Evolutionary conservation across 2,888 invertebrate species (phyloP), one percentile per base, ranked within the genome.

Genomic region (Machimus rusticus): DNA sequence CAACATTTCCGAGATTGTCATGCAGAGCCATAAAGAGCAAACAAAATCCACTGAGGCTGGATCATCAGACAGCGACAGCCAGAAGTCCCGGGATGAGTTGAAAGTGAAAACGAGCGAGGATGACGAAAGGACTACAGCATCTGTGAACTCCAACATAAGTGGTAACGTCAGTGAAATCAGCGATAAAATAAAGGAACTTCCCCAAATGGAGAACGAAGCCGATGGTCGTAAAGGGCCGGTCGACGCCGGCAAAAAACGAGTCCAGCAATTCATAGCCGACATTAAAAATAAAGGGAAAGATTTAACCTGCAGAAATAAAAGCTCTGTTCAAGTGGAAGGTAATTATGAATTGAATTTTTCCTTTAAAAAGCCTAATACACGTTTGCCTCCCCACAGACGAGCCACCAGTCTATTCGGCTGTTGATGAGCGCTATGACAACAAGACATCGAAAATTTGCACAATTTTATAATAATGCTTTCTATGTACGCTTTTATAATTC

Each of bases 81-180:
- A 86, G 86, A 51, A 89, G 87, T 6, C 85, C 87, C 2, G 85
- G 88, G 19, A 66, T 31, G 88, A 87, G 8, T 55, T 74, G 2
- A 88, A 87, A 86, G 28, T 82, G 46, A 87, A 88, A 46, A 77
- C 74, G 3, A 51, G 57, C 8, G 90, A 90, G 34, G 90, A 90
- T 19, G 92, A 92, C 87, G 93, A 93, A 87, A 90, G 92, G 0
- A 92, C 92, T 12, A 92, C 93, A 1, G 92, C 92, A 5, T 92
- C 92, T 0, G 92, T 92, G 0, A 93, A 92, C 87, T 92, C 92
- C 0, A 92, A 91, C 78, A 90, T 91, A 74, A 91, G 90, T 37
- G 91, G 90, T 89, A 89, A 89, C 89, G 90, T 91, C 8, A 89
- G 90, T 4, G 90, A 91, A 76, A 90, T 90, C 8, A 90, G 90